Conservation (phyloP, 2,888 invertebrate genomes). For the Nymphalis polychloros region DNA sequence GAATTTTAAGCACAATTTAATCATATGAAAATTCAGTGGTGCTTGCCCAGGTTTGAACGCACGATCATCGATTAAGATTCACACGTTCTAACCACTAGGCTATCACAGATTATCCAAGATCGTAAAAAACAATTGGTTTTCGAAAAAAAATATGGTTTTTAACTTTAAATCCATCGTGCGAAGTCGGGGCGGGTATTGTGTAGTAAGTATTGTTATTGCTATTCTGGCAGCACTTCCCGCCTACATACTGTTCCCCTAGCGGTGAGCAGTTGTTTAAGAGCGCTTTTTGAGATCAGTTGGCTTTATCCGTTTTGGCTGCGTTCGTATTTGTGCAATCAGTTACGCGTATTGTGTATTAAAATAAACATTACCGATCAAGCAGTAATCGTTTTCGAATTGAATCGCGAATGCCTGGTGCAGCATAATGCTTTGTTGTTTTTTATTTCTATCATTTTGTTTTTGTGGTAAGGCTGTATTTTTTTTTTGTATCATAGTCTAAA, state of each 20-base stretch:
- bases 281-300: constrained; percentile 65
- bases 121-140: no score
- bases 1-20: no score
- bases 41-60: no score
- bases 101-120: no score
- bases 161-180: neutral
- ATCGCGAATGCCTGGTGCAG: constrained; percentile 19
- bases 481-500: neutral
- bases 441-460: constrained; percentile 30
- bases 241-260: constrained; percentile 50
- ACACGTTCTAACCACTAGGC: no score
- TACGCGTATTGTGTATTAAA: constrained; percentile 17
- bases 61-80: no score
- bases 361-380: constrained; percentile 18
- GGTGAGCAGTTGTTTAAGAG: constrained; percentile 60
- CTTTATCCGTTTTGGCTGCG: constrained; percentile 39
- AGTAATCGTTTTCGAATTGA: neutral
- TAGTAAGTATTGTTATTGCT: constrained; percentile 16
- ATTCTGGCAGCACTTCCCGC: constrained; percentile 47
- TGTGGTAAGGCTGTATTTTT: constrained; percentile 28
- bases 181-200: neutral
- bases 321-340: constrained; percentile 26
- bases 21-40: no score
- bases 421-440: constrained; percentile 24
- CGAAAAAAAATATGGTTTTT: neutral